Evolutionary conservation across 2,888 invertebrate species (phyloP).

Genomic region (Pristionchus entomophagus): DNA sequence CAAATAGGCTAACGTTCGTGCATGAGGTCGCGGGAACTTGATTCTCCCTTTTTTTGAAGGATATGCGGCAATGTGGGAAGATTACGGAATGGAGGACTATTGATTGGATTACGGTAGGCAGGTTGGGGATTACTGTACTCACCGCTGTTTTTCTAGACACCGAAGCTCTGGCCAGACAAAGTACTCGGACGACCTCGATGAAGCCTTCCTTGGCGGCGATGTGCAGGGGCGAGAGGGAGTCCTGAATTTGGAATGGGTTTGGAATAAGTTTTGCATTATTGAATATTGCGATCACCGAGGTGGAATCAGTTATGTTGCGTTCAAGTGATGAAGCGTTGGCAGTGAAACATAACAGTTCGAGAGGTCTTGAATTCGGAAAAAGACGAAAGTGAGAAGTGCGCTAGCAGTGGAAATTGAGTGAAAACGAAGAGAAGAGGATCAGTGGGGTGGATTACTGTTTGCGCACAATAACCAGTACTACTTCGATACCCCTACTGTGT

Average conservation of each 20-base stretch:
- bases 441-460: conserved; percentile 15
- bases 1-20: too few relatives aligned
- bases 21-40: too few relatives aligned
- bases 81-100: too few relatives aligned
- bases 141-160: conserved; percentile 60
- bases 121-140: too few relatives aligned
- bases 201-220: conserved; percentile 84
- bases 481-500: neutral
- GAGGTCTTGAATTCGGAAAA: neutral
- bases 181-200: conserved; percentile 83
- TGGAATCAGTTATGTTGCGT: too few relatives aligned
- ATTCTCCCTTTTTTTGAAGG: too few relatives aligned
- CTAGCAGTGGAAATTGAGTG: neutral
- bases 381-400: too few relatives aligned
- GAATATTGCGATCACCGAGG: too few relatives aligned
- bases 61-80: too few relatives aligned
- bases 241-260: conserved; percentile 63
- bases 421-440: neutral
- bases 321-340: neutral
- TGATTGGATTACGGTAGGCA: too few relatives aligned
- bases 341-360: neutral
- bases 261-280: neutral
- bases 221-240: conserved; percentile 81
- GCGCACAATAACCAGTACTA: conserved; percentile 2
- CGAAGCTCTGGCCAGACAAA: conserved; percentile 84